phyloP scores from a whole-genome alignment of 2,797 vertebrate species.

The Rhinichthys osculus region DNA sequence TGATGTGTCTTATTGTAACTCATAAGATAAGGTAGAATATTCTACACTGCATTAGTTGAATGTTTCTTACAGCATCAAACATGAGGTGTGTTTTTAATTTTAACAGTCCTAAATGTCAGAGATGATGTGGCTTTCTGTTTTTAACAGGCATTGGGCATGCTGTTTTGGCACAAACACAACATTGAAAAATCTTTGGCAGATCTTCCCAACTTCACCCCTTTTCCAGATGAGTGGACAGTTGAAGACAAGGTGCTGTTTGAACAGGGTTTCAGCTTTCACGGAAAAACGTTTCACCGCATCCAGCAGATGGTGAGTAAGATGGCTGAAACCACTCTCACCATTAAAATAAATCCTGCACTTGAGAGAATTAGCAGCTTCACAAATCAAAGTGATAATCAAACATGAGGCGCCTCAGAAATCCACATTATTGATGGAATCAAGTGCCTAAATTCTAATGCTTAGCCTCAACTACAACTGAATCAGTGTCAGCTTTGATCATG shows the following conservation, averaged over 20 bases:
- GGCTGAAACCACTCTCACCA: not conserved
- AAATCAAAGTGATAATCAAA: not conserved
- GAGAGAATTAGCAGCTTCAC: not conserved
- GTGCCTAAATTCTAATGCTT: not conserved
- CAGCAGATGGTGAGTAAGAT: constrained; percentile 91
- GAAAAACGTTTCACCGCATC: constrained; percentile 96
- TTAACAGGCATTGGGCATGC: constrained; percentile 92
- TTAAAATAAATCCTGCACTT: constrained; percentile 7
- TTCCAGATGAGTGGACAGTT: constrained; percentile 97
- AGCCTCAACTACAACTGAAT: not conserved
- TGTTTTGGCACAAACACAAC: constrained; percentile 99
- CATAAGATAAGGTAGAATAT: not conserved
- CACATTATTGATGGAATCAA: constrained; percentile 10
- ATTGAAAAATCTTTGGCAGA: constrained; percentile 96
- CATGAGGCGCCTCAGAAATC: not conserved
- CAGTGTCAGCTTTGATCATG: constrained; percentile 20
- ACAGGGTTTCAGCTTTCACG: constrained; percentile 96
- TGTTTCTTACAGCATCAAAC: not conserved
- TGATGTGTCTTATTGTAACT: not conserved
- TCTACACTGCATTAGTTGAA: not conserved
- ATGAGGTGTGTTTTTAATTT: not conserved
- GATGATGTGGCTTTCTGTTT: constrained; percentile 39
- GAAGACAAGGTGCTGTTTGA: constrained; percentile 96
- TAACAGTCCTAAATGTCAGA: not conserved
- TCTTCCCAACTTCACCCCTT: constrained; percentile 96